A percentile compares a stretch with the other conserved stretches of the same genome.
These are phyloP conservation scores for Tipula unca DNA, from an alignment of 2,888 invertebrate genomes.

Conservation along the genomic window DNA sequence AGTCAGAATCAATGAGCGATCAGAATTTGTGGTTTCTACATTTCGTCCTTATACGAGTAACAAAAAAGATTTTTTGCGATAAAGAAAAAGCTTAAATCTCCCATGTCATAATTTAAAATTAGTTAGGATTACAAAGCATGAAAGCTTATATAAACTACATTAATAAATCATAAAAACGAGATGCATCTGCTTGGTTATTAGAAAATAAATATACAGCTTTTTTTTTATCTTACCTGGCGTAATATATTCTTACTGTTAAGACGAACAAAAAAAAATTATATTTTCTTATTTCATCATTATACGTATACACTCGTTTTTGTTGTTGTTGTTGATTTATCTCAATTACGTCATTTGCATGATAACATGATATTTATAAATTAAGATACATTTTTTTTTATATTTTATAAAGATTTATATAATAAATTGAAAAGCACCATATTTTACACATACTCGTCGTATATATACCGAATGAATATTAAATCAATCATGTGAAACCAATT, in stretches of 20 bases:
- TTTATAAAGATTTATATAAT: not conserved
- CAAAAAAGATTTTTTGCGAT: not conserved
- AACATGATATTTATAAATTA: not conserved
- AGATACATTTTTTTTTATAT: no score
- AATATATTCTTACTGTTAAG: not conserved
- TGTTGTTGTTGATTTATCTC: not conserved
- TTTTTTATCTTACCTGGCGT: not conserved
- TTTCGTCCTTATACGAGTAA: no score
- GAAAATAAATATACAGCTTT: not conserved
- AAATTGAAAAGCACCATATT: not conserved
- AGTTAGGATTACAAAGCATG: not conserved
- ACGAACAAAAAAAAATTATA: not conserved
- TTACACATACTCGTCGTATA: no score
- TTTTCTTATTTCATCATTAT: not conserved
- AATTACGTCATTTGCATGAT: not conserved
- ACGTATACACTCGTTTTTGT: not conserved
- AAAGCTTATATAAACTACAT: not conserved
- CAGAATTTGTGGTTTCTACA: not conserved
- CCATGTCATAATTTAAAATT: not conserved
- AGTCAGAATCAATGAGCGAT: not conserved
- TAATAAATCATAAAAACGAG: not conserved
- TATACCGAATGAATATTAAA: no score
- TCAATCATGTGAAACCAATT: no score
- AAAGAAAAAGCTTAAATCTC: not conserved
- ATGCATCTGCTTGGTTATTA: not conserved